Evolutionary conservation across 2,888 invertebrate species (phyloP).

Genomic region (Habroteleia sp.): DNA sequence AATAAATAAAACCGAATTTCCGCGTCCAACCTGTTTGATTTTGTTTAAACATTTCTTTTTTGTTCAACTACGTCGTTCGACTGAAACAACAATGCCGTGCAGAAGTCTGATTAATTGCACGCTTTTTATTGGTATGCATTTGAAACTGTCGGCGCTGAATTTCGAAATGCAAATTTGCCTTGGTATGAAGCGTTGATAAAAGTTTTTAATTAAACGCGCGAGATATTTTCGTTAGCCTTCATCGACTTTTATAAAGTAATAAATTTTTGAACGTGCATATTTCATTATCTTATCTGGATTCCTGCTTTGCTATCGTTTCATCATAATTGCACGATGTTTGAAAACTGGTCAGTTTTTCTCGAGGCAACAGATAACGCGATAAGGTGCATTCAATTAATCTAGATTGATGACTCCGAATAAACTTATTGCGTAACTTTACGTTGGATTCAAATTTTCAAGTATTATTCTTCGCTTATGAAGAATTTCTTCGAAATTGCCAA

Average conservation of each 20-base stretch:
- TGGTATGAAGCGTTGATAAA: constrained; percentile 16
- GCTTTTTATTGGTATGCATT: too few species aligned
- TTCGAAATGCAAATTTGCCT: constrained; percentile 11
- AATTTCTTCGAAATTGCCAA: too few species aligned
- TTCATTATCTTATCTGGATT: constrained; percentile 39
- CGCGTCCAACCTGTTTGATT: too few species aligned
- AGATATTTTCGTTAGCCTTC: constrained; percentile 24
- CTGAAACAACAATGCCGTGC: too few species aligned
- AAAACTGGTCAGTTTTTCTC: constrained; percentile 31
- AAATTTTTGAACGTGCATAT: constrained; percentile 29
- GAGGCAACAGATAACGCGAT: not conserved
- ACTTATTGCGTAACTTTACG: not conserved
- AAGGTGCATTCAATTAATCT: not conserved
- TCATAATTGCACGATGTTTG: constrained; percentile 26
- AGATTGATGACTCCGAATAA: not conserved
- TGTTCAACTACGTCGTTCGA: too few species aligned
- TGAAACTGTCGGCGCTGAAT: not conserved
- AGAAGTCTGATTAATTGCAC: too few species aligned
- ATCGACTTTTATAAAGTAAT: constrained; percentile 30
- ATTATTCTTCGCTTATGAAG: too few species aligned
- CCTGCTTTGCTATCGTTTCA: constrained; percentile 26
- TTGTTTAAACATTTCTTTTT: too few species aligned
- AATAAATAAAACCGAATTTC: not conserved
- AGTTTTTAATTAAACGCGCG: constrained; percentile 22
- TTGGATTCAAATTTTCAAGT: too few species aligned